Base-by-base conservation (phyloP, 2,113 vertebrate genomes). In the Perca fluviatilis region DNA sequence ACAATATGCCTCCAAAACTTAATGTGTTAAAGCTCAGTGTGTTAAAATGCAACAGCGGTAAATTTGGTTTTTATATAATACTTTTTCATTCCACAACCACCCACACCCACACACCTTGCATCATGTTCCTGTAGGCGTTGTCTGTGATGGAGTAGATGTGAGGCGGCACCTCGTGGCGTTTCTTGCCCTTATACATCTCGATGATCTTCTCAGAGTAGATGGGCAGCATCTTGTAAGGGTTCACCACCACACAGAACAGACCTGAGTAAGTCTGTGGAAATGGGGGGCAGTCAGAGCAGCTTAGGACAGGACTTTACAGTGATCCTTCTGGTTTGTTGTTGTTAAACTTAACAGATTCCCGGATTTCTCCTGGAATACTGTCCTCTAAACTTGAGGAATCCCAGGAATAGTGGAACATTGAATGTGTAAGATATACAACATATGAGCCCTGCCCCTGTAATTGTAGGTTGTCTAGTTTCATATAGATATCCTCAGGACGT, bases 121-220 rank as follows among this genome's bases (percentile, higher is more conserved):
- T 93, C 98, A 99, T 99, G 96, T 97, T 99, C 92, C 98, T 94
- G 96, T 99, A 99, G 85, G 98, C 98, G 0, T 97, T 99, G 94
- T 99, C 98, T 0, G 98, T 97, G 10, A 99, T 98, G 84, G 98
- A 97, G 0, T 99, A 99, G 96, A 99, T 99, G 89, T 99, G 98
- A 0, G 98, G 98, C 0, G 98, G 98, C 92, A 99, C 98, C 94
- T 99, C 98, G 0, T 99, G 98, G 19, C 98, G 96, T 89, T 99
- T 99, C 95, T 99, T 99, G 79, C 98, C 98, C 93, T 99, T 99
- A 93, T 99, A 99, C 97, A 99, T 99, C 57, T 99, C 97, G 0
- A 99, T 96, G 30, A 99, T 98, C 94, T 98, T 99, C 85, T 99
- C 97, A 0, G 97, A 97, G 83, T 99, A 99, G 94, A 99, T 99